Base-by-base conservation (phyloP, 37 sponge, comb jelly and placozoan species). In the Tethya wilhelma region DNA sequence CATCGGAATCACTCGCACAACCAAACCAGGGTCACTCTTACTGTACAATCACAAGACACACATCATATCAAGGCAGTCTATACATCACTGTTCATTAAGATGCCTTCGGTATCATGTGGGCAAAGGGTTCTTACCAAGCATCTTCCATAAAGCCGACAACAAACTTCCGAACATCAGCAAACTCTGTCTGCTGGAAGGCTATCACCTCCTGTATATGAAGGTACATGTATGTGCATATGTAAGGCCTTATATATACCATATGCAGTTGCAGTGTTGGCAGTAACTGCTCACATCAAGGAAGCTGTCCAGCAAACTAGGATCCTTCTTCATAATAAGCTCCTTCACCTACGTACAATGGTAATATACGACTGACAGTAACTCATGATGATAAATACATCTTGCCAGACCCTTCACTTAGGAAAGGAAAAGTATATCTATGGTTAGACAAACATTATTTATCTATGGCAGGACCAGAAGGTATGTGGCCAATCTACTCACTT, bases 241-340 rank as follows among this genome's bases (percentile, higher is more conserved):
- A 14, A 9, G n/a, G 14, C 55, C 9, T 49, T 49, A 49, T 49
- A 14, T 19, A 49, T 49, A 49, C 41, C 11, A 49, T 38, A 9
- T 7, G 56, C n/a, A n/a, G n/a, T n/a, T n/a, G n/a, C n/a, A n/a
- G n/a, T n/a, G n/a, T n/a, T 0, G 59, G 39, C 7, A 34, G 43
- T 17, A n/a, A n/a, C n/a, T n/a, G 38, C 89, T 63, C 38, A 93
- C 96, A 44, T 96, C 96, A 60, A 94, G 80, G 57, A 95, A 95
- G 67, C 81, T 89, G 79, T 93, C 94, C 74, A 97, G 84, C 9
- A 97, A 72, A 1, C 73, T 69, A 14, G 93, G 81, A 53, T 97
- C 95, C 56, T 93, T 97, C 73, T 92, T 81, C 23, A 97, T 77
- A n/a, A 97, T 68, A 58, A 97, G 81, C 59, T 97, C 98, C 39